Evolutionary conservation across 2,113 vertebrate genomes (phyloP).

Genomic region (Cepphus grylle): DNA sequence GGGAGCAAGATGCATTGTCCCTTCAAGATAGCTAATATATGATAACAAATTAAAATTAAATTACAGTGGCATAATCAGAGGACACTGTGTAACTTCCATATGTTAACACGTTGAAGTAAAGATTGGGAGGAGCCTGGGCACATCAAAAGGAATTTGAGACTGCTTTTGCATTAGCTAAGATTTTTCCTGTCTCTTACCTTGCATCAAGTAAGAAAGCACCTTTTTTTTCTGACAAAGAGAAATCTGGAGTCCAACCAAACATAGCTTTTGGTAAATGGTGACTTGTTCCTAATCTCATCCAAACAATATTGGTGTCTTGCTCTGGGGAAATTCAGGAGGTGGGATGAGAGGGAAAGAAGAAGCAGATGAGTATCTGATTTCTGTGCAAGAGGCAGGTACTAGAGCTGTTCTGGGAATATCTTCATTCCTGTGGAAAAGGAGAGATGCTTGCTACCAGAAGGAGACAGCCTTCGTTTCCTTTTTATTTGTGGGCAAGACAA

Average conservation of each 20-base stretch:
- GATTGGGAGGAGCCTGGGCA: neutral
- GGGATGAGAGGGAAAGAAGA: neutral
- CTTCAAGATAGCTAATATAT: neutral
- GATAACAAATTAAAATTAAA: neutral
- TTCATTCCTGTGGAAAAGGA: neutral
- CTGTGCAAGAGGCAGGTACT: neutral
- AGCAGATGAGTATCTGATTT: neutral
- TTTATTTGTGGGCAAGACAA: neutral
- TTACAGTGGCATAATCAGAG: neutral
- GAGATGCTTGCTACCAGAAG: neutral
- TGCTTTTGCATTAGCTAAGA: neutral
- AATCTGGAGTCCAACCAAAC: neutral
- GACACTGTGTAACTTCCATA: neutral
- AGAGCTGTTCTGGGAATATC: neutral
- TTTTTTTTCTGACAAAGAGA: neutral
- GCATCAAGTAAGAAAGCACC: neutral
- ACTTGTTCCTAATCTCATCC: neutral
- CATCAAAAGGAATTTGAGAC: neutral
- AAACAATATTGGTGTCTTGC: neutral
- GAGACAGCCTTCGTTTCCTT: neutral
- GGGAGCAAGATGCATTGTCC: neutral
- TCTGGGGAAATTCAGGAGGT: neutral
- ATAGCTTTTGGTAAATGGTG: neutral
- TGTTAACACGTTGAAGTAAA: neutral
- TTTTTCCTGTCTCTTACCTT: neutral